Evolutionary conservation across 2,888 invertebrate genomes (phyloP).

Genomic region (Dyspetes luteomarginatus): DNA sequence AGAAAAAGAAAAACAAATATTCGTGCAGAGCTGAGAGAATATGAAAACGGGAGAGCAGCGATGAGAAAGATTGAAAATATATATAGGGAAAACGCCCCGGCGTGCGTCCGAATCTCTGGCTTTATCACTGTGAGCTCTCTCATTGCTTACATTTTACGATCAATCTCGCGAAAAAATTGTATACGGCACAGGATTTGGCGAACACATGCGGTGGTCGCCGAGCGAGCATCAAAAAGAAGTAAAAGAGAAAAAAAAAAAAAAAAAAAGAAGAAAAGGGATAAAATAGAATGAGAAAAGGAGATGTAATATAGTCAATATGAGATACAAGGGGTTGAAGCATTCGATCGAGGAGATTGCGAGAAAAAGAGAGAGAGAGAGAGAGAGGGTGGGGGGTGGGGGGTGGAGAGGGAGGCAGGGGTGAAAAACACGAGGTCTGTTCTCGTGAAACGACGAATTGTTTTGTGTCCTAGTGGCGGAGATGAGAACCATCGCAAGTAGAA

Average conservation of each 20-base stretch:
- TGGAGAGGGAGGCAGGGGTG: background rate
- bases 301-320: conserved; percentile 1
- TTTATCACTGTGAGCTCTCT: too few species aligned
- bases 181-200: background rate
- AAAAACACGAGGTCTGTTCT: conserved; percentile 14
- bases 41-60: too few species aligned
- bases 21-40: too few species aligned
- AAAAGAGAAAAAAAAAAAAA: background rate
- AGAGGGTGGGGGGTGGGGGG: background rate
- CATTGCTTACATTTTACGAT: background rate
- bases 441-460: conserved; percentile 9
- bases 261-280: background rate
- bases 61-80: too few species aligned
- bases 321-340: conserved; percentile 14
- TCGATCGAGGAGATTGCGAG: conserved; percentile 6
- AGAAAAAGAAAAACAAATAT: too few species aligned
- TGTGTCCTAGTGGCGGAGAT: conserved; percentile 14
- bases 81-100: too few species aligned
- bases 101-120: too few species aligned
- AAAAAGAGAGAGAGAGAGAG: background rate
- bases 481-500: background rate
- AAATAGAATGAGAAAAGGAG: conserved; percentile 38
- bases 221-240: background rate
- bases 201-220: background rate
- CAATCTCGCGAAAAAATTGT: background rate